phyloP scores from a whole-genome alignment of 2,888 invertebrate genomes.

The Tetrapedia diversipes region DNA sequence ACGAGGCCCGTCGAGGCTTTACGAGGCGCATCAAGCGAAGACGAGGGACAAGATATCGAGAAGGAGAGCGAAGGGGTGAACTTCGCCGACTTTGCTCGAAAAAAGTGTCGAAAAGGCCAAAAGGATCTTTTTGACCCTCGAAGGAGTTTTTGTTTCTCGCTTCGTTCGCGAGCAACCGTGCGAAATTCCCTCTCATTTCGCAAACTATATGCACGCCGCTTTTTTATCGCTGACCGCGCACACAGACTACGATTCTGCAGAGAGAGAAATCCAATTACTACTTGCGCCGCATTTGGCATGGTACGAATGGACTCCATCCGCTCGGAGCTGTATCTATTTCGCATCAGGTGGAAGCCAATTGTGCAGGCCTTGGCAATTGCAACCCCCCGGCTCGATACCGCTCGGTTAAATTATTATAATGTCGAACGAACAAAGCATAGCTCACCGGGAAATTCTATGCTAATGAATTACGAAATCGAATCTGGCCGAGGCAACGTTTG shows the following conservation, averaged over 20 bases:
- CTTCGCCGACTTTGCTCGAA: neutral
- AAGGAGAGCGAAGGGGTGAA: neutral
- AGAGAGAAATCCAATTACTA: constrained; percentile 64
- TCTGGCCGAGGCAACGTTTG: constrained; percentile 33
- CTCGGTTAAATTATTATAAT: constrained; percentile 67
- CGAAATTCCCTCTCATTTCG: constrained; percentile 28
- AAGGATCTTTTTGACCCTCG: neutral
- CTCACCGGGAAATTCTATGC: constrained; percentile 55
- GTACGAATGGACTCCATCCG: constrained; percentile 57
- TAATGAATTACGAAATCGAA: constrained; percentile 66
- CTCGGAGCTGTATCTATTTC: constrained; percentile 64
- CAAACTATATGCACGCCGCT: neutral
- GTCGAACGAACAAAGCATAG: constrained; percentile 56
- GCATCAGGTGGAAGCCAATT: constrained; percentile 64
- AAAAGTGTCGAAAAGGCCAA: too few species aligned
- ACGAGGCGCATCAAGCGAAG: neutral
- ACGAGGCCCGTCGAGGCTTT: neutral
- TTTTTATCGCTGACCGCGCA: constrained; percentile 38
- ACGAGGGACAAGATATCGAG: neutral
- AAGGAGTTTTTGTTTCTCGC: neutral
- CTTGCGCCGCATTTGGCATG: constrained; percentile 56
- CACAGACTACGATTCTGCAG: constrained; percentile 7
- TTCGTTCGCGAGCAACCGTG: neutral
- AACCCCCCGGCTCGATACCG: constrained; percentile 31
- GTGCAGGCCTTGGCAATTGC: constrained; percentile 51